phyloP scores from a whole-genome alignment of 2,888 invertebrate genomes.

The Synanthedon tipuliformis region DNA sequence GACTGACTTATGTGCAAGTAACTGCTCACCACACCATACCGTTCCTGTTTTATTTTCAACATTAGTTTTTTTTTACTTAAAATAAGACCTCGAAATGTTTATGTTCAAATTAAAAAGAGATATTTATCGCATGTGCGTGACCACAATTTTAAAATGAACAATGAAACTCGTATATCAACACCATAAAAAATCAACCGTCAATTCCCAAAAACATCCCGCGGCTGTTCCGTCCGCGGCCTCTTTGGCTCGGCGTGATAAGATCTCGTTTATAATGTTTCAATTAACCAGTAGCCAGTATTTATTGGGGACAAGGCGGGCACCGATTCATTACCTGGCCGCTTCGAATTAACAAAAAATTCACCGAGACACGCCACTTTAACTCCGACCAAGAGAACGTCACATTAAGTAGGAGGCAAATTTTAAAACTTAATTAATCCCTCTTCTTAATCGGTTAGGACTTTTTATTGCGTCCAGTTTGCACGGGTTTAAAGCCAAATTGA shows the following conservation, averaged over 20 bases:
- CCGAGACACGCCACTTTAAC: slow-evolving; percentile 14
- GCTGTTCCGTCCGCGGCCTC: slow-evolving; percentile 40
- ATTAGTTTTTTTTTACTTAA: too few species aligned
- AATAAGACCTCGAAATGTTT: too few species aligned
- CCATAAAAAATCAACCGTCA: slow-evolving; percentile 8
- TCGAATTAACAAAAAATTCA: slow-evolving; percentile 32
- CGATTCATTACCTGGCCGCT: slow-evolving; percentile 48
- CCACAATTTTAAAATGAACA: neutral
- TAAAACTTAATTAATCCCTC: slow-evolving; percentile 6
- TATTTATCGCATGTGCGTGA: neutral
- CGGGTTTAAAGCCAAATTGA: too few species aligned
- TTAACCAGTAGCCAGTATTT: slow-evolving; percentile 68
- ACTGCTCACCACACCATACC: too few species aligned
- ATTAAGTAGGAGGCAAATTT: too few species aligned
- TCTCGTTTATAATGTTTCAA: slow-evolving; percentile 66
- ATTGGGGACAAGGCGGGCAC: slow-evolving; percentile 45
- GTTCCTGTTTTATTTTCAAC: too few species aligned
- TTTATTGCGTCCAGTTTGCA: neutral
- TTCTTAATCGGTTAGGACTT: neutral
- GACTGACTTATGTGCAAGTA: too few species aligned
- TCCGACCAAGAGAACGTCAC: too few species aligned
- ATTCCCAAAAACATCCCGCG: slow-evolving; percentile 18
- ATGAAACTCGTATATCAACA: neutral
- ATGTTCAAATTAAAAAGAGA: neutral
- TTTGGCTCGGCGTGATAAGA: slow-evolving; percentile 48